phyloP scores from a whole-genome alignment of 2,797 vertebrate species.

The Gallinago nigripennis region DNA sequence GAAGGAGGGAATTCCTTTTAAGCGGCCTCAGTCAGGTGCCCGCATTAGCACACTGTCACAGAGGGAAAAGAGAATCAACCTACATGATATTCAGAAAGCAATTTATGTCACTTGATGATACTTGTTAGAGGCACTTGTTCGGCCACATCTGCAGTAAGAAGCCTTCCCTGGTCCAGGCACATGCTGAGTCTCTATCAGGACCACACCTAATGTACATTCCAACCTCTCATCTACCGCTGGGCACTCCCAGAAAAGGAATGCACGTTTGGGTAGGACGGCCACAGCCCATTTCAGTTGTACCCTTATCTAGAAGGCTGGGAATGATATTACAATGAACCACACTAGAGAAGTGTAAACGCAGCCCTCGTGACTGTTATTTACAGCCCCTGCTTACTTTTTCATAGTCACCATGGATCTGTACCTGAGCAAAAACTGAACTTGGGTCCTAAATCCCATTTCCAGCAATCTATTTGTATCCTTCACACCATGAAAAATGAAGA shows the following conservation, averaged over 20 bases:
- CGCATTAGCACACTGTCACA: background rate
- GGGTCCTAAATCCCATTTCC: background rate
- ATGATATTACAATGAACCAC: background rate
- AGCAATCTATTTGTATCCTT: background rate
- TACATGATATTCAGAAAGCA: background rate
- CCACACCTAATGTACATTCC: background rate
- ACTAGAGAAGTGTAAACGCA: background rate
- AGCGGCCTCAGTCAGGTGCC: background rate
- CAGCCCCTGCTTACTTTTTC: background rate
- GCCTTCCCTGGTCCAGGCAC: background rate
- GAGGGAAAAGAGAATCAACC: background rate
- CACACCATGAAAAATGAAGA: background rate
- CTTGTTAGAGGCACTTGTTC: background rate
- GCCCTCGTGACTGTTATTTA: background rate
- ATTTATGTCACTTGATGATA: background rate
- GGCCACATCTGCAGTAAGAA: background rate
- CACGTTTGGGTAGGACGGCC: background rate
- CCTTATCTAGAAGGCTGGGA: background rate
- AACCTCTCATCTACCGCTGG: background rate
- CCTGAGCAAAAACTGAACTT: background rate
- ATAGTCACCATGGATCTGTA: background rate
- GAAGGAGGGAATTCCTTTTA: constrained; percentile 5
- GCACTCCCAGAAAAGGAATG: background rate
- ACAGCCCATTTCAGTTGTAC: background rate
- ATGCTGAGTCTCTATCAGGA: background rate